Evolutionary conservation across 2,797 vertebrate species (phyloP).

Genomic region (Enteromius treurensis): DNA sequence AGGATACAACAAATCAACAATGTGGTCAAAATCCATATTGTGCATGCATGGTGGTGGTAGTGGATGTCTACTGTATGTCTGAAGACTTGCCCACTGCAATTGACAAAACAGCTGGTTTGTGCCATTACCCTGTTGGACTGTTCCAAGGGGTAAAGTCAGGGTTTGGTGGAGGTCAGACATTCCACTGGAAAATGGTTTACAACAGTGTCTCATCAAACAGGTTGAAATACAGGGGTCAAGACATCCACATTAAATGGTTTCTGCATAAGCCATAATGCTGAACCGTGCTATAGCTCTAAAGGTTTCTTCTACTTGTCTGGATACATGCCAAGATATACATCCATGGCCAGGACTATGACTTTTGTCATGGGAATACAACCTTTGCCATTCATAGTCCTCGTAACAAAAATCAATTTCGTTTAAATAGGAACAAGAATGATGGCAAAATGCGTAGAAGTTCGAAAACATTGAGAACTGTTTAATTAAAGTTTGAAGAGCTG

Average conservation of each 20-base stretch:
- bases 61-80: neutral
- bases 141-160: conserved; percentile 20
- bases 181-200: conserved; percentile 7
- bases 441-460: neutral
- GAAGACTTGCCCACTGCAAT: conserved; percentile 5
- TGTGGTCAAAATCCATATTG: neutral
- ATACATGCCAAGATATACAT: neutral
- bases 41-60: neutral
- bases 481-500: neutral
- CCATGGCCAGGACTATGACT: neutral
- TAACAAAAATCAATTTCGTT: neutral
- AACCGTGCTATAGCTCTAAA: neutral
- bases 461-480: neutral
- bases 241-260: conserved; percentile 23
- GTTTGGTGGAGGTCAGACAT: conserved; percentile 18
- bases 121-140: conserved; percentile 3
- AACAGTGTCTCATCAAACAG: conserved; percentile 20
- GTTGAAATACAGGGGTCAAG: conserved; percentile 19
- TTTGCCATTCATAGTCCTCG: neutral
- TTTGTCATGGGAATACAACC: neutral
- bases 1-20: neutral
- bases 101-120: conserved; percentile 12
- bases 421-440: neutral
- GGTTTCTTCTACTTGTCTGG: neutral
- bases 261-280: neutral